Percentiles rank a stretch among this genome's conserved stretches.
These are phyloP conservation scores for Nipponia nippon DNA, from an alignment of 2,113 vertebrate species.

Conservation along the genomic window DNA sequence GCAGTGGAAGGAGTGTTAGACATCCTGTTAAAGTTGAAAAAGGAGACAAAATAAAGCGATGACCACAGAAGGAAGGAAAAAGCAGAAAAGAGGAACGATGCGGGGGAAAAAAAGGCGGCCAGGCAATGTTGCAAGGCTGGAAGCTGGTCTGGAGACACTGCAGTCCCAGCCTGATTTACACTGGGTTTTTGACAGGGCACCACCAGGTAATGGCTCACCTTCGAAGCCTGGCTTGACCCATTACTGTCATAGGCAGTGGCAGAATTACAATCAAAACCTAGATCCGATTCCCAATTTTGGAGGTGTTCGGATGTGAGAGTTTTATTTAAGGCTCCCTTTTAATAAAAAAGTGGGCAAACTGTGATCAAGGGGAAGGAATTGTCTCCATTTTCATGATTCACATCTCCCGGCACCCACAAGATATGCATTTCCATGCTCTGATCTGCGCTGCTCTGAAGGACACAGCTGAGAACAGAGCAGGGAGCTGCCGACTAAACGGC, in stretches of 20 bases:
- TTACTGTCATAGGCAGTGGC: not conserved
- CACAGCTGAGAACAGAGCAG: slow-evolving; percentile 71
- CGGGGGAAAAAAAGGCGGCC: not conserved
- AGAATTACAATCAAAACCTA: slow-evolving; percentile 36
- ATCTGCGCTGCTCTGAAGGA: slow-evolving; percentile 62
- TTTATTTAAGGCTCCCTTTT: slow-evolving; percentile 50
- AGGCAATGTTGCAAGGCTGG: not conserved
- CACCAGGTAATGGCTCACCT: not conserved
- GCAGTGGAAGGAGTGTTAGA: not conserved
- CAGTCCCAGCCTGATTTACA: not conserved
- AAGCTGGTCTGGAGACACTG: not conserved
- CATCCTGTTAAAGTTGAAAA: not conserved
- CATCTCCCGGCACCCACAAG: slow-evolving; percentile 64
- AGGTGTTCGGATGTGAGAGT: slow-evolving; percentile 9
- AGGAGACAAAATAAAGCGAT: not conserved
- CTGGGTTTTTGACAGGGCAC: not conserved
- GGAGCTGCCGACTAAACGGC: slow-evolving; percentile 61
- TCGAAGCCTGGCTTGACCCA: not conserved
- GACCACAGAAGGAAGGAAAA: not conserved
- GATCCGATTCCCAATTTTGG: slow-evolving; percentile 20
- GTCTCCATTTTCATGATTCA: slow-evolving; percentile 66
- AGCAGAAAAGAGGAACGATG: not conserved
- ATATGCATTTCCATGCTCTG: slow-evolving; percentile 72
- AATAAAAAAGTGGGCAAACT: slow-evolving; percentile 62
- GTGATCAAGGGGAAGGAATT: slow-evolving; percentile 63